Percentiles rank a stretch among this genome's conserved stretches.
phyloP scores from a whole-genome alignment of 2,113 vertebrate species.

The Dicrurus megarhynchus region DNA sequence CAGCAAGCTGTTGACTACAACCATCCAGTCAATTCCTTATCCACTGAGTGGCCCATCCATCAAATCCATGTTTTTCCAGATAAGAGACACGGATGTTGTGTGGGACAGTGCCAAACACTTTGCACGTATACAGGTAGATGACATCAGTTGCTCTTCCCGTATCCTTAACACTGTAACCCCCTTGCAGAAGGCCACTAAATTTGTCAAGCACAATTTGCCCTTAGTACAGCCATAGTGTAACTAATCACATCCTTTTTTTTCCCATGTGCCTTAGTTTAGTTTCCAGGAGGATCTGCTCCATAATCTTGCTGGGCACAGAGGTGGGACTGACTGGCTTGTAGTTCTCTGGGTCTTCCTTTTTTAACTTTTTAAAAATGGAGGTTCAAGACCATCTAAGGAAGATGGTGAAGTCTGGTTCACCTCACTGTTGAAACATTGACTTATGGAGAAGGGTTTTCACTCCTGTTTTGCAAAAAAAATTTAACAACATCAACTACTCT shows the following conservation, averaged over 20 bases:
- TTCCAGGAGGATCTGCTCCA: background rate
- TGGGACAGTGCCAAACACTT: background rate
- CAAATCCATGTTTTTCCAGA: background rate
- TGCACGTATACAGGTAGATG: background rate
- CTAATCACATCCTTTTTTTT: background rate
- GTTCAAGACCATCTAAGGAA: background rate
- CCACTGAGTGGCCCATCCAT: background rate
- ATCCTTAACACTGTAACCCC: background rate
- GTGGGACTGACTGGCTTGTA: background rate
- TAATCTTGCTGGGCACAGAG: background rate
- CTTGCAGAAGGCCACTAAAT: background rate
- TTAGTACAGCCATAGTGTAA: background rate
- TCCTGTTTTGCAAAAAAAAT: background rate
- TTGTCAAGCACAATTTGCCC: background rate
- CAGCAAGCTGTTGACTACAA: background rate
- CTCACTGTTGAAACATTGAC: background rate
- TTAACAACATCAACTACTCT: background rate
- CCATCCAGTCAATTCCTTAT: background rate
- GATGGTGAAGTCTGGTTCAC: background rate
- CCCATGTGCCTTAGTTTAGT: background rate
- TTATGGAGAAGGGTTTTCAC: background rate
- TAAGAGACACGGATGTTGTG: background rate
- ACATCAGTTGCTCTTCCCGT: background rate
- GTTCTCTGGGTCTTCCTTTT: background rate
- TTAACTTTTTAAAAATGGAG: background rate